Conservation (phyloP, 2,888 invertebrate species). For the Ectemnius cavifrons region DNA sequence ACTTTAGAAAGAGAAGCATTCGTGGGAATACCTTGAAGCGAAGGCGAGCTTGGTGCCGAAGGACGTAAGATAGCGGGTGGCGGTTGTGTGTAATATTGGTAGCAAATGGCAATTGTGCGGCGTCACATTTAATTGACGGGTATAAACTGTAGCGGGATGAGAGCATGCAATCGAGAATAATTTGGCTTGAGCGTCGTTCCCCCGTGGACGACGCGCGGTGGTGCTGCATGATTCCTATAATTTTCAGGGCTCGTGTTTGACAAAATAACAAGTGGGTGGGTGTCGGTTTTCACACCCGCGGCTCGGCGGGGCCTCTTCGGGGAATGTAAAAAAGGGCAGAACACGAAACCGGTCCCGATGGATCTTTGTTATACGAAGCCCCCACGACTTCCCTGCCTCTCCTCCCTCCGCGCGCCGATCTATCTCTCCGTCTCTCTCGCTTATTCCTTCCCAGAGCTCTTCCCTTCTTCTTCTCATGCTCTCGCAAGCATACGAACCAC, state of each 20-base stretch:
- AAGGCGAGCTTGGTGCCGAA: no score
- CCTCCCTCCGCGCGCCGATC: slow-evolving; percentile 45
- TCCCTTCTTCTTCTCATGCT: slow-evolving; percentile 13
- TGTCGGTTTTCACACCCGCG: slow-evolving; percentile 77
- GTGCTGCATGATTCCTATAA: slow-evolving; percentile 70
- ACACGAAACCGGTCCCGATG: slow-evolving; percentile 77
- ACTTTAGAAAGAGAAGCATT: no score
- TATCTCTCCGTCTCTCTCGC: background rate
- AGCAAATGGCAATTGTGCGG: slow-evolving; percentile 52
- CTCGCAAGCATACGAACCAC: slow-evolving; percentile 3
- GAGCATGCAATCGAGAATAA: slow-evolving; percentile 45
- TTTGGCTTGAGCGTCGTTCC: slow-evolving; percentile 22
- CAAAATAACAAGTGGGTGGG: slow-evolving; percentile 78
- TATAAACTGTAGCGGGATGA: slow-evolving; percentile 54
- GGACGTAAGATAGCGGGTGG: background rate
- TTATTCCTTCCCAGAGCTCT: background rate
- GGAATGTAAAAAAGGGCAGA: slow-evolving; percentile 73
- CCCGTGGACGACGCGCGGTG: slow-evolving; percentile 16
- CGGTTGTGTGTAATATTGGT: slow-evolving; percentile 17
- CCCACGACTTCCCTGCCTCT: slow-evolving; percentile 30
- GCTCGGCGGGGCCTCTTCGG: slow-evolving; percentile 73
- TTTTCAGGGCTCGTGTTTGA: slow-evolving; percentile 68
- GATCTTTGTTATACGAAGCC: slow-evolving; percentile 72
- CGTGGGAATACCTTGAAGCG: no score
- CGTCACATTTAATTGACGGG: slow-evolving; percentile 67